These are phyloP conservation scores for Tubulanus polymorphus DNA, from an alignment of 2,888 invertebrate species.

Conservation along the genomic window DNA sequence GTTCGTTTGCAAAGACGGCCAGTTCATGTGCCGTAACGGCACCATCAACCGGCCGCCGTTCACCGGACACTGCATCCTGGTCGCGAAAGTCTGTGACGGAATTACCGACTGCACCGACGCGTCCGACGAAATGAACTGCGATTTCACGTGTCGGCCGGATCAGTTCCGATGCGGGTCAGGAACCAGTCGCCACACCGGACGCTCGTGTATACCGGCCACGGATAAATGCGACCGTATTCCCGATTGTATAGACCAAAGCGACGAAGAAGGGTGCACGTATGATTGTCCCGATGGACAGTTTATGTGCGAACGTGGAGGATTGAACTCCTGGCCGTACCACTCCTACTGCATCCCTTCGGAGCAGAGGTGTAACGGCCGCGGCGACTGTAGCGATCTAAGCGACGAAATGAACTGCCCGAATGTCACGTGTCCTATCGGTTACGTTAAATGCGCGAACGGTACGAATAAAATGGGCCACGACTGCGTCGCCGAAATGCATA, in stretches of 20 bases:
- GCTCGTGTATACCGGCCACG: constrained; percentile 1
- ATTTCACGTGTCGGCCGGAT: no score
- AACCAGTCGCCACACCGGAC: no score
- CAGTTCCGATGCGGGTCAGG: no score
- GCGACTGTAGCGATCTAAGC: constrained; percentile 5
- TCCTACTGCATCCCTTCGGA: constrained; percentile 7
- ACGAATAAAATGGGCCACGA: background rate
- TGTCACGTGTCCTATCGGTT: background rate
- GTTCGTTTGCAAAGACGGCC: background rate
- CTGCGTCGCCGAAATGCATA: no score
- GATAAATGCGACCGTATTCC: background rate
- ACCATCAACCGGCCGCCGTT: background rate
- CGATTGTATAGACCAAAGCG: background rate
- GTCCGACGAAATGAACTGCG: background rate
- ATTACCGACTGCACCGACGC: background rate
- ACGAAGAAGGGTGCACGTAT: constrained; percentile 9
- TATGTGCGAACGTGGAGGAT: background rate
- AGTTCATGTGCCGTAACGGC: background rate
- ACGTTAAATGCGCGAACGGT: constrained; percentile 1
- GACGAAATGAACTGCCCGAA: constrained; percentile 5
- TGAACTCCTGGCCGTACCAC: constrained; percentile 3
- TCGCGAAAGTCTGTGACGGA: background rate
- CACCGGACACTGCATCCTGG: background rate
- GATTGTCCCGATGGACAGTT: constrained; percentile 5
- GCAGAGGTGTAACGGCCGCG: constrained; percentile 1